Evolutionary conservation across 2,797 vertebrate genomes (phyloP).

Genomic region (Lateolabrax maculatus): DNA sequence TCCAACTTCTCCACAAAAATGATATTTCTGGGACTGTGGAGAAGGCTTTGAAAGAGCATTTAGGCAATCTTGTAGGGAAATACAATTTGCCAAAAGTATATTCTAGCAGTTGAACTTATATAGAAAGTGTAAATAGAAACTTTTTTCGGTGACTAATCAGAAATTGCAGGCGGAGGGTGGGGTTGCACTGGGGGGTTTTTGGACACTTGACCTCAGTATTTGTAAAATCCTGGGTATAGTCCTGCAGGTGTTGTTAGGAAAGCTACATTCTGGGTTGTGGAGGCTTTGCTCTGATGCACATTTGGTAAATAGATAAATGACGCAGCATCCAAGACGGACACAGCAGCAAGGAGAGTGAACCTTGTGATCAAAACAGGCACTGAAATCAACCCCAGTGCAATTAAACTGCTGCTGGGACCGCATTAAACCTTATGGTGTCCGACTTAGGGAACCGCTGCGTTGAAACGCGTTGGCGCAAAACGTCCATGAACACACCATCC

Average conservation of each 20-base stretch:
- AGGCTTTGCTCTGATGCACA: background rate
- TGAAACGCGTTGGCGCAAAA: background rate
- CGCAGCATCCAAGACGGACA: background rate
- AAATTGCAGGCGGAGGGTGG: background rate
- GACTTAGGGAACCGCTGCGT: background rate
- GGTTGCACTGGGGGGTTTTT: background rate
- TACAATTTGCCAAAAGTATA: background rate
- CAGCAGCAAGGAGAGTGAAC: background rate
- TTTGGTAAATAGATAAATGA: background rate
- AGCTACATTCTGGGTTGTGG: background rate
- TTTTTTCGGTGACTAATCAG: background rate
- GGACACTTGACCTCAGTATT: background rate
- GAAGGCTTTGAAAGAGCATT: background rate
- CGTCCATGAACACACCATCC: slow-evolving; percentile 84
- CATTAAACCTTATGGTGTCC: background rate
- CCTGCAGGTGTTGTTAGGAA: background rate
- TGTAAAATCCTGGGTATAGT: background rate
- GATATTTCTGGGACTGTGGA: background rate
- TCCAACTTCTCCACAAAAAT: background rate
- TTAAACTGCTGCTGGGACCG: background rate
- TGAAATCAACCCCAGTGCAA: background rate
- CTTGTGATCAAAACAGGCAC: background rate
- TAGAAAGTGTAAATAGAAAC: background rate
- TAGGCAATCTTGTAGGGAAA: background rate
- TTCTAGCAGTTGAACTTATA: background rate